Evolutionary conservation across 1,140 invertebrate species (phyloP), one percentile per base, ranked within the genome.

Genomic region (Drosophila punjabiensis): DNA sequence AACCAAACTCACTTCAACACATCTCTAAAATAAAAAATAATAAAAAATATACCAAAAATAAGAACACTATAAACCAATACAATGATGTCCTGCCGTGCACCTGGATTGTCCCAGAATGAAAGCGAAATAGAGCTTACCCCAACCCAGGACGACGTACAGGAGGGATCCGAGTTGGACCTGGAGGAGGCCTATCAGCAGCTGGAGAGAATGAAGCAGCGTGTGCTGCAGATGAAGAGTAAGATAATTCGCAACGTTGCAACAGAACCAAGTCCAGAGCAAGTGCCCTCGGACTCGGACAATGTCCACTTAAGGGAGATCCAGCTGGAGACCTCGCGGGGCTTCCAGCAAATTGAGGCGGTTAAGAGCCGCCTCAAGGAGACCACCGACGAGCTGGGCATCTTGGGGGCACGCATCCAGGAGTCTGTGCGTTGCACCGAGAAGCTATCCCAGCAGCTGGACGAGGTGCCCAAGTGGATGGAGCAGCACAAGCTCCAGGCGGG

Each of bases 181-280:
- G n/a, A 63, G 5, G 30, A 48, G 18, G 13, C 52, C 18, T 79
- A 55, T 6, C 41, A 70, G 6, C 18, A 71, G 14, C 60, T 79
- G 33, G 76, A 79, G 47, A 20, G 32, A 14, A 71, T 71, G 66
- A 79, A 61, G 35, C 66, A 76, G 52, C 56, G 64, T 4, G 56
- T 50, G 3, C 16, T 76, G 14, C 11, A 76, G 16, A 13, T 78
- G 30, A 43, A 30, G 5, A 37, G 41, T 5, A 11, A 32, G 1
- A n/a, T 78, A 2, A 24, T 78, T 2, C 14, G 10, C 6, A 32
- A 16, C 5, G n/a, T 45, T 6, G n/a, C 61, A 3, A 7, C 13
- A 4, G 18, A 37, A 30, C 6, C 10, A 11, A 10, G 0, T 32
- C 7, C n/a, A n/a, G 8, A 18, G 8, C 39, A 32, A 11, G 35